phyloP scores from a whole-genome alignment of 2,888 invertebrate species.

The Agrenia bidenticulata region DNA sequence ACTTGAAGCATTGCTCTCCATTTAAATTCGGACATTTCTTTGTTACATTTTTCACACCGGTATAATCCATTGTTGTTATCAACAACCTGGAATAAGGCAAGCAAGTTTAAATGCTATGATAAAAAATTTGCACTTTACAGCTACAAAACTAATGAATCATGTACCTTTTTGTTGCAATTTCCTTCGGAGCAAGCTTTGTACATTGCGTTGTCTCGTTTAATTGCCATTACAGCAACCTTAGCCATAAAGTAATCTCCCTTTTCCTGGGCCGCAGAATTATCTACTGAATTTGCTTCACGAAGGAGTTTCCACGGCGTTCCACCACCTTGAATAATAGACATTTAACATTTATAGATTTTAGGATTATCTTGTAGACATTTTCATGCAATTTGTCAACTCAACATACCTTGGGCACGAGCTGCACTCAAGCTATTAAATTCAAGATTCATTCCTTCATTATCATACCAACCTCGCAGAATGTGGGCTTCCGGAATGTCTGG shows the following conservation, averaged over 20 bases:
- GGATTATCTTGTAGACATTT: too few species aligned
- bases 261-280: conserved; percentile 63
- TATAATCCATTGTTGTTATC: conserved; percentile 85
- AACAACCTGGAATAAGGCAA: conserved; percentile 68
- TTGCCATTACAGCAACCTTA: conserved; percentile 74
- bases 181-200: conserved; percentile 89
- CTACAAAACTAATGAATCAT: neutral
- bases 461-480: conserved; percentile 86
- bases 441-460: conserved; percentile 69
- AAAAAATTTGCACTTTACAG: conserved; percentile 3
- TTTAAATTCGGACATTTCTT: conserved; percentile 79
- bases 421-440: conserved; percentile 62
- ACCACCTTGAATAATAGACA: too few species aligned
- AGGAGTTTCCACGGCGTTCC: conserved; percentile 73
- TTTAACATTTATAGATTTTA: neutral
- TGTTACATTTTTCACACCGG: conserved; percentile 92
- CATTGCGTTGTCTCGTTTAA: conserved; percentile 78
- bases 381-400: too few species aligned
- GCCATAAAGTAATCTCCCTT: conserved; percentile 79
- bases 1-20: conserved; percentile 80
- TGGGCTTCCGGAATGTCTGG: conserved; percentile 88
- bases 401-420: conserved; percentile 56
- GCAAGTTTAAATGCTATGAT: too few species aligned
- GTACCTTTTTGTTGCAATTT: conserved; percentile 87
- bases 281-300: conserved; percentile 69